Evolutionary conservation across 2,113 vertebrate species (phyloP), one percentile per base, ranked within the genome.

Genomic region (Myotis brandtii): DNA sequence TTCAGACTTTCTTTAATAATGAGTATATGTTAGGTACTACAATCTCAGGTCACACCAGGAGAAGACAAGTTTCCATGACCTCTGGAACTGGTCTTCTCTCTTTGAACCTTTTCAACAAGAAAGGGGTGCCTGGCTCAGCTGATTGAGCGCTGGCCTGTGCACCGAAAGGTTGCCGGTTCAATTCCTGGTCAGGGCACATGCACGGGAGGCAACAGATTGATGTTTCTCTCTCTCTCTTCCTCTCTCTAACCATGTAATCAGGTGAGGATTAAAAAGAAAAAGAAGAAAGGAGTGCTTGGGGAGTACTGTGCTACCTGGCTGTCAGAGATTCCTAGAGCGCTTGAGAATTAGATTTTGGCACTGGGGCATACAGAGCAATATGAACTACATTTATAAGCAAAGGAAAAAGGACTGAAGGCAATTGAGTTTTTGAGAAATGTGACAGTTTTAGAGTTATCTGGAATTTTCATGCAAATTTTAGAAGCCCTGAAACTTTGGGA

Each of bases 381-480:
- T 37, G 37, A 62, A 59, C 30, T 27, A 40, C 7, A 73, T 32
- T 82, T 46, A 14, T 12, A 56, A 86, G 32, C 14, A 48, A 70
- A 70, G 23, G 40, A 69, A 6, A 77, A 30, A 34, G 73, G 27
- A 56, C n/a, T 4, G 14, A 79, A 73, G 18, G 59, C 43, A 25
- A 17, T 30, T 18, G 14, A 50, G 59, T 5, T 17, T 52, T 37
- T 27, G 59, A 79, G 30, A 70, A 69, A 3, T 30, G 0, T 23
- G 27, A 46, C 11, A 48, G 40, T 30, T 56, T 73, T 23, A 56
- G 14, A 73, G 37, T 67, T 27, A 66, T 4, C 0, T 30, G 56
- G 37, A 48, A 75, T 73, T 95, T 64, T 43, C 40, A 69, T 2
- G 50, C n/a, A 73, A 90, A 70, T 23, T 69, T 69, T n/a, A 75